These are phyloP conservation scores for Euproctis similis DNA, from an alignment of 2,888 invertebrate genomes.

Conservation along the genomic window DNA sequence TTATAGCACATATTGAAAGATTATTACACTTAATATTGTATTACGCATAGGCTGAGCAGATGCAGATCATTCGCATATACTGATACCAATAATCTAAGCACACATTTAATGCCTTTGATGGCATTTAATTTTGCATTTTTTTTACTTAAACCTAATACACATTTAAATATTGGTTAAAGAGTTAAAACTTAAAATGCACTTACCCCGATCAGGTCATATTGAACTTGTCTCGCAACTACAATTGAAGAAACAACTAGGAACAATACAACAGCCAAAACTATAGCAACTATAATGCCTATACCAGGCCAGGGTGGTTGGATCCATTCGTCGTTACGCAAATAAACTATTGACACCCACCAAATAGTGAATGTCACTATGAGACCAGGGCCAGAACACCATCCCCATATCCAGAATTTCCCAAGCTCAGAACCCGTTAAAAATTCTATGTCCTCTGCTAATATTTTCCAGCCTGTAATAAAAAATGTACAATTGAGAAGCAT, in stretches of 20 bases:
- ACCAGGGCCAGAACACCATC: slow-evolving; percentile 45
- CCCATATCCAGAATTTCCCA: slow-evolving; percentile 40
- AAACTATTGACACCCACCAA: slow-evolving; percentile 43
- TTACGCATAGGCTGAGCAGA: no score
- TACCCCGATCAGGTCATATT: slow-evolving; percentile 45
- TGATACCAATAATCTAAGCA: no score
- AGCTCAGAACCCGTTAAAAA: slow-evolving; percentile 43
- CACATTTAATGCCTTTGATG: no score
- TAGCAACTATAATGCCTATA: slow-evolving; percentile 22
- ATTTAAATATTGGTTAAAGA: neutral
- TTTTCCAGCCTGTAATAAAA: slow-evolving; percentile 43
- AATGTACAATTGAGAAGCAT: no score
- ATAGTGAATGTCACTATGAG: slow-evolving; percentile 28
- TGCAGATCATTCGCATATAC: no score
- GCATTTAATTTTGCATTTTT: no score
- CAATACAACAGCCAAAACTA: slow-evolving; percentile 18
- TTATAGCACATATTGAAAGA: neutral
- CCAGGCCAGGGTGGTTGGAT: slow-evolving; percentile 32
- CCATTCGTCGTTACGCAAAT: slow-evolving; percentile 27
- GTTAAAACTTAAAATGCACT: slow-evolving; percentile 9
- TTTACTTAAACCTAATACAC: neutral
- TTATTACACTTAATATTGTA: neutral
- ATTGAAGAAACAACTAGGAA: slow-evolving; percentile 31
- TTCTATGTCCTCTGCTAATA: slow-evolving; percentile 49
- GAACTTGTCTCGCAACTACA: slow-evolving; percentile 47